A percentile compares a stretch with the other conserved stretches of the same genome.
phyloP scores from a whole-genome alignment of 1,140 invertebrate genomes.

The Brachionus koreanus region DNA sequence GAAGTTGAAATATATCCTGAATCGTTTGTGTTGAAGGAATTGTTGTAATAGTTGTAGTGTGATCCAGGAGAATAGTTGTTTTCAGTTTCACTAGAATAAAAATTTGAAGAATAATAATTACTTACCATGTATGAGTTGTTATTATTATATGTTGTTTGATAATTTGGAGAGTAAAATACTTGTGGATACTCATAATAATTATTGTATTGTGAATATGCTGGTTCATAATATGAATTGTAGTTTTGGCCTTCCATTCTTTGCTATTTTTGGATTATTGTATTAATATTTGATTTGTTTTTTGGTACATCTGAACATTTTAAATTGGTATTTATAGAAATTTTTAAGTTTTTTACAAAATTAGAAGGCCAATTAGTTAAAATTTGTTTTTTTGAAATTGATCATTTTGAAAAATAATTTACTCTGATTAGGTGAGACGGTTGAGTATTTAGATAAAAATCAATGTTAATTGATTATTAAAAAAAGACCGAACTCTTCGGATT shows the following conservation, averaged over 20 bases:
- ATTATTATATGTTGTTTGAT: neutral
- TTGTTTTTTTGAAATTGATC: constrained; percentile 16
- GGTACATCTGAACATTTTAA: neutral
- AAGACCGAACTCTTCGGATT: neutral
- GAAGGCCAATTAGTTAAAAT: neutral
- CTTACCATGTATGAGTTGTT: neutral
- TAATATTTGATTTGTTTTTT: neutral
- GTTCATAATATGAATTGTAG: neutral
- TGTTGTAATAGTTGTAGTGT: neutral
- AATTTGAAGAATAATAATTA: neutral
- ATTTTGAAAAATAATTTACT: constrained; percentile 28
- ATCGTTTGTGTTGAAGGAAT: neutral
- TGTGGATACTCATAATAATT: neutral
- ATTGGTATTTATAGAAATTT: neutral
- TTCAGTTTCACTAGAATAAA: neutral
- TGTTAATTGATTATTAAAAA: constrained; percentile 6
- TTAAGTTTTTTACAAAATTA: neutral
- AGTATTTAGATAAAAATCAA: neutral
- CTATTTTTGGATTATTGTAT: neutral
- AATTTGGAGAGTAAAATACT: neutral
- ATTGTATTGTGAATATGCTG: neutral
- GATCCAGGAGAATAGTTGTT: neutral
- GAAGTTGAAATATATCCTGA: neutral
- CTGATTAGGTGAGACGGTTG: constrained; percentile 22
- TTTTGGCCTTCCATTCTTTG: neutral